Conservation (phyloP, 2,113 vertebrate species). For the Platanista minor region DNA sequence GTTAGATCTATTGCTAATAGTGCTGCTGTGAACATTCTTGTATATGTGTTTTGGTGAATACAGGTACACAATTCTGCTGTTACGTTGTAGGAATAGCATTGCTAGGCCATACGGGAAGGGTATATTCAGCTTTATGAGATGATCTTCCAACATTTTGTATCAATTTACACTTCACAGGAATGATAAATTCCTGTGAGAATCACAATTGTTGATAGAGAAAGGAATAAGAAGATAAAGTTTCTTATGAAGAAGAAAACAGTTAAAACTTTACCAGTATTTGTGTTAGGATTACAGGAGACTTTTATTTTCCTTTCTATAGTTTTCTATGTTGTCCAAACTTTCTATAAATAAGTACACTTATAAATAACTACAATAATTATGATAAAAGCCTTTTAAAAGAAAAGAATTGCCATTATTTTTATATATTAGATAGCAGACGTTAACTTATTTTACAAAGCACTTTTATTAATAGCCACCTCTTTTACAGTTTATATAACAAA, state of each 20-base stretch:
- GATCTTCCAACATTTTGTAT: neutral
- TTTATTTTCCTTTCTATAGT: neutral
- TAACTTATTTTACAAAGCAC: neutral
- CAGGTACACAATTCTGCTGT: neutral
- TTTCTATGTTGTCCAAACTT: neutral
- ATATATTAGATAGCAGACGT: neutral
- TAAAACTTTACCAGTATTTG: neutral
- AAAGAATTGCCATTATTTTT: neutral
- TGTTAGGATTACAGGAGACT: neutral
- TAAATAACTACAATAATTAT: neutral
- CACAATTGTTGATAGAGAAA: neutral
- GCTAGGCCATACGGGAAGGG: neutral
- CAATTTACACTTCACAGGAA: neutral
- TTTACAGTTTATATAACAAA: neutral
- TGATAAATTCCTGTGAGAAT: neutral
- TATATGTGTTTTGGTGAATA: neutral
- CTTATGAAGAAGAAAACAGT: neutral
- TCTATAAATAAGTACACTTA: neutral
- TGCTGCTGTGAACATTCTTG: neutral
- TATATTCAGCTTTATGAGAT: neutral
- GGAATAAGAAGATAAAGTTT: neutral
- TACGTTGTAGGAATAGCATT: neutral
- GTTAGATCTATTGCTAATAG: neutral
- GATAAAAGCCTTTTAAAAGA: neutral
- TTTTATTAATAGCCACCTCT: neutral